Evolutionary conservation across 2,113 vertebrate genomes (phyloP).

Genomic region (Nyctereutes procyonoides): DNA sequence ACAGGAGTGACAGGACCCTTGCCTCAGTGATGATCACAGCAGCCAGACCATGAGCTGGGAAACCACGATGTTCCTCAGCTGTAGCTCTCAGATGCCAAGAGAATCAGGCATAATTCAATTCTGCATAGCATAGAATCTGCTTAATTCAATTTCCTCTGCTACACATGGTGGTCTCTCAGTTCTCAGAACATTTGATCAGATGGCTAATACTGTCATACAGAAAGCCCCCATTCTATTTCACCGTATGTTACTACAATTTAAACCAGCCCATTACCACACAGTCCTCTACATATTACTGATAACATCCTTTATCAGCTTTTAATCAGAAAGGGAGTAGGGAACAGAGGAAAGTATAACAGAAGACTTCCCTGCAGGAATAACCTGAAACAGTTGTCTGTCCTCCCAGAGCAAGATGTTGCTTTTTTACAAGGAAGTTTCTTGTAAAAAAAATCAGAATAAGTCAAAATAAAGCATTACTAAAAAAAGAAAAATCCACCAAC

Average conservation of each 20-base stretch:
- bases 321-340: conserved; percentile 29
- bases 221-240: background rate
- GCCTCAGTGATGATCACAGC: accelerated
- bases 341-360: conserved; percentile 1
- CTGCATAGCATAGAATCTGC: background rate
- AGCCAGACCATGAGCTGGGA: conserved; percentile 28
- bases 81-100: background rate
- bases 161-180: background rate
- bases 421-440: conserved; percentile 81
- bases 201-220: background rate
- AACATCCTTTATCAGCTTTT: conserved; percentile 50
- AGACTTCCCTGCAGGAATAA: conserved; percentile 79
- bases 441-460: conserved; percentile 80
- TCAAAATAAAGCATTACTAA: conserved; percentile 72
- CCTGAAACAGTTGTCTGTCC: conserved; percentile 76
- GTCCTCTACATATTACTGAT: conserved; percentile 31
- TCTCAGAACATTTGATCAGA: background rate
- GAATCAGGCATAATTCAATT: conserved; percentile 32
- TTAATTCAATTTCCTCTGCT: conserved; percentile 59
- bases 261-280: background rate
- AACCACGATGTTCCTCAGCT: background rate
- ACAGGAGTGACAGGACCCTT: background rate
- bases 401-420: conserved; percentile 75
- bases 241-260: background rate
- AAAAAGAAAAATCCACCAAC: background rate